phyloP scores from a whole-genome alignment of 2,113 vertebrate species.

The Channa maculata region DNA sequence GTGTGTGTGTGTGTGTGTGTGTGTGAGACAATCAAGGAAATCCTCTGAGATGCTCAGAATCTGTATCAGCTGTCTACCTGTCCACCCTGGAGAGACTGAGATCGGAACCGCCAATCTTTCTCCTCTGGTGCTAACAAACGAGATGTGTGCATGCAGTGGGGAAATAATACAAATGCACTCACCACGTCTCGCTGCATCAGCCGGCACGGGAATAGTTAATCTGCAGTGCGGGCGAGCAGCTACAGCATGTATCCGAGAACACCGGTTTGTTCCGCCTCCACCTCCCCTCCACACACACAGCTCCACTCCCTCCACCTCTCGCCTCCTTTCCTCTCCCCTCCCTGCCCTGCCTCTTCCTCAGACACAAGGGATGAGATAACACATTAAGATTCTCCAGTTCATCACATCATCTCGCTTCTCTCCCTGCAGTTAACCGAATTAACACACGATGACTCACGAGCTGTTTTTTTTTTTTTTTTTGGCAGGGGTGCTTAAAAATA shows the following conservation, averaged over 20 bases:
- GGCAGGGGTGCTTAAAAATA: too few relatives aligned
- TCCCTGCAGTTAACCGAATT: neutral
- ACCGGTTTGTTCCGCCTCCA: conserved; percentile 85
- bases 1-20: conserved; percentile 9
- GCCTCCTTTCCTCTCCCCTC: conserved; percentile 42
- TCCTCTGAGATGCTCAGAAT: conserved; percentile 46
- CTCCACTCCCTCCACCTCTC: conserved; percentile 3
- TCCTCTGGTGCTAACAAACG: neutral
- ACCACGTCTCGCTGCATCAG: conserved; percentile 73
- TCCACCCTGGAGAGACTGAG: neutral
- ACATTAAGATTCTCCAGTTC: conserved; percentile 44
- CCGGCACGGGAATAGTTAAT: conserved; percentile 83
- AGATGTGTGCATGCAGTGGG: conserved; percentile 14
- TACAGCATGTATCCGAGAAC: conserved; percentile 84
- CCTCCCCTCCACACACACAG: conserved; percentile 24
- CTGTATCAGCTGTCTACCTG: conserved; percentile 57
- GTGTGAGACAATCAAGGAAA: conserved; percentile 17
- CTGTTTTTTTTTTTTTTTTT: too few relatives aligned
- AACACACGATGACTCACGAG: neutral
- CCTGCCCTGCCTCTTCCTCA: conserved; percentile 58
- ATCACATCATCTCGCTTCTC: conserved; percentile 15
- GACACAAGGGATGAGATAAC: conserved; percentile 65
- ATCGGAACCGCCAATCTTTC: neutral
- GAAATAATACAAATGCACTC: conserved; percentile 64
- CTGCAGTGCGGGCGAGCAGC: conserved; percentile 88